Evolutionary conservation across 2,888 invertebrate genomes (phyloP).

Genomic region (Thalpophila matura): DNA sequence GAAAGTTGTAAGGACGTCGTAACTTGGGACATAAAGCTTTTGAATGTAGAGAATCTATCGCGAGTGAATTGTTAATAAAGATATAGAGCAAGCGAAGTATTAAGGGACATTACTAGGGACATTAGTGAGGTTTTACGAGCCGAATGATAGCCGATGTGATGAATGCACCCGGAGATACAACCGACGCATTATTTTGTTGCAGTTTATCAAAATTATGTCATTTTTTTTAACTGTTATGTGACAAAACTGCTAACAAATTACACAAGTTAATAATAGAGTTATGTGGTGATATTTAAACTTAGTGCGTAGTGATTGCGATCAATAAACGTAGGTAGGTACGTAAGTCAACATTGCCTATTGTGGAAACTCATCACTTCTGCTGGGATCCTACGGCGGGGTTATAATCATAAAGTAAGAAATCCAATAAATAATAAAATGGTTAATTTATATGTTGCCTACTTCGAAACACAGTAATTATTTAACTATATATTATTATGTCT

Average conservation of each 20-base stretch:
- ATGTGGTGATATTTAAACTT: background rate
- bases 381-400: background rate
- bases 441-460: background rate
- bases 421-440: constrained; percentile 2
- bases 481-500: background rate
- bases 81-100: constrained; percentile 86
- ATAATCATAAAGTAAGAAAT: constrained; percentile 18
- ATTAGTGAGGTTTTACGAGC: constrained; percentile 87
- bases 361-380: background rate
- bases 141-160: constrained; percentile 77
- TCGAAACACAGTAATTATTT: background rate
- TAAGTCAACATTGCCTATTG: background rate
- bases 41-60: constrained; percentile 88
- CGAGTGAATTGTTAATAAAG: constrained; percentile 89
- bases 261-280: background rate
- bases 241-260: constrained; percentile 40
- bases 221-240: constrained; percentile 39
- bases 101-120: constrained; percentile 73
- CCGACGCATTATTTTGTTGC: constrained; percentile 68
- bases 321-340: background rate
- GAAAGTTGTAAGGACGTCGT: constrained; percentile 88
- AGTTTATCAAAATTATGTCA: constrained; percentile 74
- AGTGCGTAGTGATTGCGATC: too few species aligned
- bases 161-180: constrained; percentile 81
- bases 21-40: constrained; percentile 87